Evolutionary conservation across 2,797 vertebrate species (phyloP), one percentile per base, ranked within the genome.

Genomic region (Gouania willdenowi): DNA sequence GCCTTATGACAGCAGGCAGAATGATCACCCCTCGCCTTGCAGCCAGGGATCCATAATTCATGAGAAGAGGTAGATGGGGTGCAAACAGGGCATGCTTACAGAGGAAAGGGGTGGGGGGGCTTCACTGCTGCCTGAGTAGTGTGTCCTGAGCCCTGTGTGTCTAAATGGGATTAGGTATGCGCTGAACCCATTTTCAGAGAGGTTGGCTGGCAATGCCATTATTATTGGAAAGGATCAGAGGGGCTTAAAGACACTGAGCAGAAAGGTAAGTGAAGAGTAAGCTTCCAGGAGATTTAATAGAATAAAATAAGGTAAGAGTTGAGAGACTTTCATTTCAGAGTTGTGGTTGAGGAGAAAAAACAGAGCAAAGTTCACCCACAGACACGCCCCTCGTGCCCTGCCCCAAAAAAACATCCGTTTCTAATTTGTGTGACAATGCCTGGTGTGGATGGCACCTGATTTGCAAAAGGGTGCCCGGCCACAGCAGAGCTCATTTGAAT

Each of bases 361-460:
- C 40, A 25, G 36, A 48, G 36, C 43, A 61, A 52, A 48, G 65
- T 56, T 61, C 27, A 71, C 76, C 74, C 69, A 52, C 54, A 66
- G 40, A 59, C 58, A 59, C 59, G 51, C 56, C 65, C 51, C 73
- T 66, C 69, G 44, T n/a, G 66, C 73, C 80, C 67, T 57, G 53
- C 57, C 79, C 76, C 48, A 72, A 84, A 82, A 48, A 72, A 84
- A 82, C 77, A 83, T 81, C 77, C 69, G 82, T 89, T 89, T 74
- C 77, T 86, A 79, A 89, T 89, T 87, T 89, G 88, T 84, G 82
- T 88, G 84, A 87, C 84, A 83, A 88, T 83, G 73, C 56, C 51
- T n/a, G 55, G 44, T 41, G 52, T 27, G 77, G 69, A 83, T 77
- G 79, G 79, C 59, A 80, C 70, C 83, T 86, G 76, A 87, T 89